Base-by-base conservation (phyloP, 2,113 vertebrate species). In the Solea senegalensis region DNA sequence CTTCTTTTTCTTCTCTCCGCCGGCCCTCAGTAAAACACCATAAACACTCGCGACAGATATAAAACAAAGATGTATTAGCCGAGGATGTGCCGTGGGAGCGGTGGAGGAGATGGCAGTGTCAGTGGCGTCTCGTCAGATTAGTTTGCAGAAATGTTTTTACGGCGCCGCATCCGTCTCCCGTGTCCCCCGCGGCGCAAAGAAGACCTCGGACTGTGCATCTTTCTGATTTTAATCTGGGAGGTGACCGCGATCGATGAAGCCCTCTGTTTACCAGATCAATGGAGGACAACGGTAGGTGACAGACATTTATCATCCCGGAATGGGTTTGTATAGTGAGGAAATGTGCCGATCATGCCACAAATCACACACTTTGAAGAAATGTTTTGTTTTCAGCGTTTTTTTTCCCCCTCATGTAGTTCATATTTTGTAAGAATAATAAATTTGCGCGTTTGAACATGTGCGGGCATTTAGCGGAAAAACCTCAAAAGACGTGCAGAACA, bases 201-300 rank as follows among this genome's bases (percentile, higher is more conserved):
- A 83, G 72, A 80, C 43, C 68, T 75, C 12, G 8, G 50, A 51
- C 55, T 41, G 63, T 52, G 49, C 46, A 55, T 78, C 65, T 66
- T 64, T 71, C 65, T 81, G 63, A 86, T 78, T 83, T 54, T 69
- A 81, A 90, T 88, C 82, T 83, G 73, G 73, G 21, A 51, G 79
- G 45, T 50, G 66, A 82, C 72, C 58, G 44, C 72, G 82, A 81
- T 89, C 90, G 81, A 81, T 88, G 77, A 73, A 28, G n/a, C 8
- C 48, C 74, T 78, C 67, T 69, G 80, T 75, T 64, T 71, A 55
- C 39, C 60, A 72, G 81, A 89, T 89, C 84, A 83, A 75, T 88
- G 67, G 8, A 56, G 78, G 76, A 81, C 73, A 85, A 70, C 34
- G 62, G 78, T 72, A 65, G 76, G 68, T 81, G 67, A 86, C 26